phyloP scores from a whole-genome alignment of 2,797 vertebrate species.

The Potorous gilbertii region DNA sequence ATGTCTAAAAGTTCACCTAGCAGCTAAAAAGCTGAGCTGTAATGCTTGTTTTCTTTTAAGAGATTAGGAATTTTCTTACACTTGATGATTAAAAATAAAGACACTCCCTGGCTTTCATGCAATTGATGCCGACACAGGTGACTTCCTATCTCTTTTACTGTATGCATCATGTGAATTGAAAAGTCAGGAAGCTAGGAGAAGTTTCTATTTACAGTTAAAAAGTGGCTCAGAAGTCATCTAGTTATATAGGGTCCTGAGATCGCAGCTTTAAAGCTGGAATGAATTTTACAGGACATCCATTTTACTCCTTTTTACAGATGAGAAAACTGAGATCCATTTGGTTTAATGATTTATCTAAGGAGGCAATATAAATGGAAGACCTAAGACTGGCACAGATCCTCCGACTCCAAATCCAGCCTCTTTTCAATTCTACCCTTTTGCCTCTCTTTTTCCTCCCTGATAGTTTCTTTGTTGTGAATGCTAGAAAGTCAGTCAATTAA shows the following conservation, averaged over 20 bases:
- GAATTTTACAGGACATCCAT: neutral
- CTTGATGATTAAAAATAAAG: neutral
- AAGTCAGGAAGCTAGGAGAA: neutral
- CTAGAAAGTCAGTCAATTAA: neutral
- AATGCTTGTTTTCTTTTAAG: neutral
- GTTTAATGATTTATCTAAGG: neutral
- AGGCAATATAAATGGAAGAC: neutral
- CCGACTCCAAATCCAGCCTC: neutral
- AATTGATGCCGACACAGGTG: neutral
- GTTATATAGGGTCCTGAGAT: neutral
- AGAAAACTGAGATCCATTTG: neutral
- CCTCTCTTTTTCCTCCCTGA: neutral
- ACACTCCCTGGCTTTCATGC: neutral
- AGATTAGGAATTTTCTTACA: neutral
- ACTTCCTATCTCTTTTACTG: neutral
- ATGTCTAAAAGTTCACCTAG: neutral
- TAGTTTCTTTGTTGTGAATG: neutral
- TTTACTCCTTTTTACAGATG: neutral
- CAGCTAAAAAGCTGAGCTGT: neutral
- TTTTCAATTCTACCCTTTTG: neutral
- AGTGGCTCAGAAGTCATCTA: neutral
- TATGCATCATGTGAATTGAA: neutral
- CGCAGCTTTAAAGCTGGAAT: neutral
- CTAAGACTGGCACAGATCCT: neutral
- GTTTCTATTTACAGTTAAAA: neutral